Conservation (phyloP, 2,888 invertebrate genomes). For the Xestia c-nigrum region DNA sequence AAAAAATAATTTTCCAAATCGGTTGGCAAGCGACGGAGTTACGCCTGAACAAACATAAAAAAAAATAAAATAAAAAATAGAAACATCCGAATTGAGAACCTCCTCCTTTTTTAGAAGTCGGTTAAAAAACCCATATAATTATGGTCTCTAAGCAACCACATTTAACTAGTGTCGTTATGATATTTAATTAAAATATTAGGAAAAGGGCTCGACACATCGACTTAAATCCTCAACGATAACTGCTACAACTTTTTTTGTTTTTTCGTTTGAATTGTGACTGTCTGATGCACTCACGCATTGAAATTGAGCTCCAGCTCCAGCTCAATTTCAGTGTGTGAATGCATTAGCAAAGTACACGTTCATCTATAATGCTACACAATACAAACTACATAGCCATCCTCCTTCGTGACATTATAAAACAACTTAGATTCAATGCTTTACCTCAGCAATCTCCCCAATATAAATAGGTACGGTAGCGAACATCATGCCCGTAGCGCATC, state of each 20-base stretch:
- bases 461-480: slow-evolving; percentile 95
- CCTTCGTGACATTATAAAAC: not conserved
- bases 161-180: not conserved
- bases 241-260: not conserved
- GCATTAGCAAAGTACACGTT: not conserved
- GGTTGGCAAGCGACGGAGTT: too few relatives aligned
- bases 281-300: not conserved
- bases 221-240: not conserved
- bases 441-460: slow-evolving; percentile 95
- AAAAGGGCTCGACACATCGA: not conserved
- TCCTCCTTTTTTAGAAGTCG: too few relatives aligned
- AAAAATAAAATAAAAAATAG: too few relatives aligned
- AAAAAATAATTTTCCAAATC: too few relatives aligned
- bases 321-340: not conserved
- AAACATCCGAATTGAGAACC: too few relatives aligned
- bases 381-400: not conserved
- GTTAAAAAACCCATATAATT: too few relatives aligned
- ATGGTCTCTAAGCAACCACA: not conserved
- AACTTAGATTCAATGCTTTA: slow-evolving; percentile 67
- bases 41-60: too few relatives aligned
- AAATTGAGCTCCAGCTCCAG: not conserved
- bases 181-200: not conserved
- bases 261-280: not conserved
- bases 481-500: slow-evolving; percentile 92
- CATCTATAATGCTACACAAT: not conserved